These are phyloP conservation scores for Epinotia nisella DNA, from an alignment of 2,888 invertebrate species.

Conservation along the genomic window DNA sequence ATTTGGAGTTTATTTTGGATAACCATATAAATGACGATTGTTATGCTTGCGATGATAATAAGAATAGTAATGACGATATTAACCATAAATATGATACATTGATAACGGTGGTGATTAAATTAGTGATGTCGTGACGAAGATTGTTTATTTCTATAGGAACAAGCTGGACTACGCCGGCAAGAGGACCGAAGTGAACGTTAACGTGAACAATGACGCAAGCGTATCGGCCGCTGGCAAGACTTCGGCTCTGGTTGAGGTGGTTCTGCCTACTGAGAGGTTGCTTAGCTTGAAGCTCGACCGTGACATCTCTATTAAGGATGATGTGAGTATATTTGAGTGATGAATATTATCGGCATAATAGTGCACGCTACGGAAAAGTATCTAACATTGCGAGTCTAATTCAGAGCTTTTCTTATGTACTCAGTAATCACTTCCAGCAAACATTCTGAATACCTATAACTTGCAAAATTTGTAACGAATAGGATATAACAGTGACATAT, in stretches of 20 bases:
- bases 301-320: slow-evolving; percentile 58
- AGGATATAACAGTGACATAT: too few species aligned
- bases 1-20: too few species aligned
- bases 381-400: not conserved
- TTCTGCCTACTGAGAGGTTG: slow-evolving; percentile 74
- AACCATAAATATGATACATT: too few species aligned
- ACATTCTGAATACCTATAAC: too few species aligned
- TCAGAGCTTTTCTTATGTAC: too few species aligned
- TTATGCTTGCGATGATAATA: not conserved
- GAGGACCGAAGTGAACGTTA: slow-evolving; percentile 70
- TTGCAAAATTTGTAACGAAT: too few species aligned
- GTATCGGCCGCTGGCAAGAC: slow-evolving; percentile 60
- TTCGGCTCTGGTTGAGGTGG: slow-evolving; percentile 67
- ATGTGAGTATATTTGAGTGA: slow-evolving; percentile 69
- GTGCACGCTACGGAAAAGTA: too few species aligned
- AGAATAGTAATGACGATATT: not conserved
- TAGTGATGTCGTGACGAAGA: not conserved
- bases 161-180: slow-evolving; percentile 74
- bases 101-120: not conserved
- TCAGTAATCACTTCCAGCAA: too few species aligned
- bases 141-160: slow-evolving; percentile 65
- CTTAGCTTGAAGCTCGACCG: slow-evolving; percentile 71
- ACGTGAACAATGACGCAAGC: slow-evolving; percentile 61
- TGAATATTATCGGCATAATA: too few species aligned
- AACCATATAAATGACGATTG: not conserved